These are phyloP conservation scores for Fabriciana adippe DNA, from an alignment of 2,888 invertebrate genomes.

Conservation along the genomic window DNA sequence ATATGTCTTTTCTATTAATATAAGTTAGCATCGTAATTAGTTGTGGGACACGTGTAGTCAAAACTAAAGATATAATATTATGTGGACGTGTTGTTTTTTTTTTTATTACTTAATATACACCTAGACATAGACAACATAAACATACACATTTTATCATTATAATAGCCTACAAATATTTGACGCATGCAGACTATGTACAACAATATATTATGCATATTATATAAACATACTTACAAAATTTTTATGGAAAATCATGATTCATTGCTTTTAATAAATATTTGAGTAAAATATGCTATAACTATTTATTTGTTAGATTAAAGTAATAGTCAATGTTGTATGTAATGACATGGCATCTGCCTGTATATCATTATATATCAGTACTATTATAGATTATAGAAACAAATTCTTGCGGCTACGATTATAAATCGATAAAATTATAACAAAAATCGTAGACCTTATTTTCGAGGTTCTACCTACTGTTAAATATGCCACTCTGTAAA, in stretches of 20 bases:
- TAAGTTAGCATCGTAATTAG: no score
- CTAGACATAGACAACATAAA: not conserved
- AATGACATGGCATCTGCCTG: not conserved
- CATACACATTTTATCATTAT: not conserved
- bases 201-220: slow-evolving; percentile 2
- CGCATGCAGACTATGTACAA: not conserved
- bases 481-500: not conserved
- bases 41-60: no score
- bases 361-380: not conserved
- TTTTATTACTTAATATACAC: no score
- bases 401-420: not conserved
- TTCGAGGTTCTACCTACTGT: not conserved
- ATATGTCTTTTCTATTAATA: no score
- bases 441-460: not conserved
- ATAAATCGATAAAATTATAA: not conserved
- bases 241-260: slow-evolving; percentile 8
- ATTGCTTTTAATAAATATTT: slow-evolving; percentile 12
- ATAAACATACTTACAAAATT: slow-evolving; percentile 5
- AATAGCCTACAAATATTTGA: not conserved
- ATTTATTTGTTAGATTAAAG: slow-evolving; percentile 2
- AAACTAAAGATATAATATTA: no score
- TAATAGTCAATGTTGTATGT: not conserved
- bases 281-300: not conserved
- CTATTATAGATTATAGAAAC: not conserved
- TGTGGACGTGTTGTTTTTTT: no score